Conservation (phyloP, 30 jellyfish, hydroid and myxozoan species). For the Aurelia coerulea region DNA sequence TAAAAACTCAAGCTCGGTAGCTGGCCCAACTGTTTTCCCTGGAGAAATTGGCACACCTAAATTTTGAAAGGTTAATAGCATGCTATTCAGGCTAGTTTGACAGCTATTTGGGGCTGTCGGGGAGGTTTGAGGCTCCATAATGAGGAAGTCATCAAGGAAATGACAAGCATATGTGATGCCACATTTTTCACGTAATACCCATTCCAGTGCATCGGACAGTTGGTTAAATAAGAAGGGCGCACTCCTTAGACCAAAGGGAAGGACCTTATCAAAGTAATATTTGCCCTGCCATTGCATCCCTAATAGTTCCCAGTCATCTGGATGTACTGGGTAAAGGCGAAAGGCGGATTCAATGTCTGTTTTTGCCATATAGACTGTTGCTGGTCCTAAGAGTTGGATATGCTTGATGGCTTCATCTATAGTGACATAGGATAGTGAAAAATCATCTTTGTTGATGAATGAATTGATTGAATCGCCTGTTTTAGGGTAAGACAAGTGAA, state of each 20-base stretch:
- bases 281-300: conserved; percentile 19
- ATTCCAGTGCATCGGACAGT: conserved; percentile 16
- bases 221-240: conserved; percentile 17
- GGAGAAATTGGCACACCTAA: conserved; percentile 72
- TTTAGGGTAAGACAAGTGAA: too few species aligned
- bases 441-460: too few species aligned
- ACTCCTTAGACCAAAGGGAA: conserved; percentile 6
- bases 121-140: conserved; percentile 10
- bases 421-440: too few species aligned
- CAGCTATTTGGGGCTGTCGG: not conserved
- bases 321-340: not conserved
- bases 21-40: conserved; percentile 73
- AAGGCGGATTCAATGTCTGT: too few species aligned
- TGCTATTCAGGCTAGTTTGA: not conserved
- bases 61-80: not conserved
- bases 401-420: not conserved
- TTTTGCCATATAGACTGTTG: too few species aligned
- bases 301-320: conserved; percentile 22
- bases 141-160: conserved; percentile 22
- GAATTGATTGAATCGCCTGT: too few species aligned
- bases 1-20: conserved; percentile 47
- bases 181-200: conserved; percentile 11
- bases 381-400: too few species aligned
- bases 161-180: conserved; percentile 13
- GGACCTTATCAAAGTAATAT: conserved; percentile 9